phyloP scores from a whole-genome alignment of 2,797 vertebrate genomes.

The Moxostoma hubbsi region DNA sequence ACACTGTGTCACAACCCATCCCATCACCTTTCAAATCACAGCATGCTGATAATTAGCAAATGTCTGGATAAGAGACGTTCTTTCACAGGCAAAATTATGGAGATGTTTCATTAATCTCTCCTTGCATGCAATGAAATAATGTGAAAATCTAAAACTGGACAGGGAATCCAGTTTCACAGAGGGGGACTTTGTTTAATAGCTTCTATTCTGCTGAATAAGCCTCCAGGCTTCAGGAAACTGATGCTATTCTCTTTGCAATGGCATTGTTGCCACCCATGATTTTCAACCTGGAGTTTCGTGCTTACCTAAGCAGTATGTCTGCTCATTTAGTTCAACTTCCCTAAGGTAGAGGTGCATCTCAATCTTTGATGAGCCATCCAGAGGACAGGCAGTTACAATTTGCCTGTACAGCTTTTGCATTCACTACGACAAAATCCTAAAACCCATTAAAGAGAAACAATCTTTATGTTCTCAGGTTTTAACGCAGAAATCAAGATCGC shows the following conservation, averaged over 20 bases:
- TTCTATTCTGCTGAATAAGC: conserved; percentile 40
- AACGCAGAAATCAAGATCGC: not conserved
- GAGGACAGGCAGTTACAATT: conserved; percentile 11
- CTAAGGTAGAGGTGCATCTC: conserved; percentile 29
- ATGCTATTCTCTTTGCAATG: conserved; percentile 28
- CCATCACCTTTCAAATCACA: not conserved
- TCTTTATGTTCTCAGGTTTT: not conserved
- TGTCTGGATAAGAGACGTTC: not conserved
- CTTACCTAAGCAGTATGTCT: conserved; percentile 27
- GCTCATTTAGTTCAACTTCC: conserved; percentile 30
- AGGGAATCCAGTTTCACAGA: conserved; percentile 6
- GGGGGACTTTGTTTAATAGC: conserved; percentile 26
- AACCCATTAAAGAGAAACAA: conserved; percentile 5
- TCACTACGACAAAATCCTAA: conserved; percentile 16
- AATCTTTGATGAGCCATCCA: conserved; percentile 40
- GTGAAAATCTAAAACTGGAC: not conserved
- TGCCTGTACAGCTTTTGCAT: not conserved
- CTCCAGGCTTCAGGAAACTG: conserved; percentile 9
- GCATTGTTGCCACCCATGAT: not conserved
- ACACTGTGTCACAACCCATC: conserved; percentile 3
- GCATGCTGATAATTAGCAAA: conserved; percentile 13
- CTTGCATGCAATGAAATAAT: not conserved
- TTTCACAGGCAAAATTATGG: not conserved
- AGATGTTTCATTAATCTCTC: not conserved
- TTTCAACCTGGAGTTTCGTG: conserved; percentile 27